Percentiles rank a stretch among this genome's conserved stretches.
These are phyloP conservation scores for Ochropleura leucogaster DNA, from an alignment of 2,888 invertebrate species.

Conservation along the genomic window DNA sequence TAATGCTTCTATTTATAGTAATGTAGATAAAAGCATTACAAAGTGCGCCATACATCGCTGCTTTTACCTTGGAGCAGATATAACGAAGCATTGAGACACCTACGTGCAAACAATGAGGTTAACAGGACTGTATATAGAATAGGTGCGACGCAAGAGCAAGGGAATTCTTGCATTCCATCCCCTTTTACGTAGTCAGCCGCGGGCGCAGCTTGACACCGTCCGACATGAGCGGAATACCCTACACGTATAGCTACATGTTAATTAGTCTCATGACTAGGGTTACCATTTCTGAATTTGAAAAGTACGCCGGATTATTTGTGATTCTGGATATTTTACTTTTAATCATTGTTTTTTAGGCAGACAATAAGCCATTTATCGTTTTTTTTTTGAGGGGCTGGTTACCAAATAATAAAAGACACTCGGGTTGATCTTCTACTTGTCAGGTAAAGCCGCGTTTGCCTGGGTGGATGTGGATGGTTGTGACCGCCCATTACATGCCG, in stretches of 20 bases:
- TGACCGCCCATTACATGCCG: too few species aligned
- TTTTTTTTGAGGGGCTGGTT: not conserved
- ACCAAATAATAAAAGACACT: too few species aligned
- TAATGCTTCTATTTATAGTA: constrained; percentile 63
- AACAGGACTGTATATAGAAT: constrained; percentile 53
- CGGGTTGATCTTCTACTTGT: too few species aligned
- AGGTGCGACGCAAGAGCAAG: constrained; percentile 39
- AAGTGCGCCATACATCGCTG: constrained; percentile 58
- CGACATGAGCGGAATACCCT: constrained; percentile 54
- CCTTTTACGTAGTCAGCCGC: constrained; percentile 68
- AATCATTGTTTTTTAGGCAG: not conserved
- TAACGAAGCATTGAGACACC: constrained; percentile 67
- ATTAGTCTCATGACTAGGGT: constrained; percentile 59
- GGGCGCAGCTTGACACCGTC: constrained; percentile 63
- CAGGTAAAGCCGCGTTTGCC: too few species aligned
- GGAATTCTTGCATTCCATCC: constrained; percentile 69
- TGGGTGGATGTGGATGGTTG: too few species aligned
- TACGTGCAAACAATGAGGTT: constrained; percentile 56
- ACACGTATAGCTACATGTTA: constrained; percentile 46
- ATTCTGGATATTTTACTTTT: not conserved
- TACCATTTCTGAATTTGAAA: not conserved
- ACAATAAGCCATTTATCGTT: not conserved
- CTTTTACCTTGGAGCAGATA: constrained; percentile 44
- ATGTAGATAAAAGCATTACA: constrained; percentile 63
- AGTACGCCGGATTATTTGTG: not conserved